phyloP scores from a whole-genome alignment of 2,113 vertebrate genomes.

The Amblyopsis rosae region DNA sequence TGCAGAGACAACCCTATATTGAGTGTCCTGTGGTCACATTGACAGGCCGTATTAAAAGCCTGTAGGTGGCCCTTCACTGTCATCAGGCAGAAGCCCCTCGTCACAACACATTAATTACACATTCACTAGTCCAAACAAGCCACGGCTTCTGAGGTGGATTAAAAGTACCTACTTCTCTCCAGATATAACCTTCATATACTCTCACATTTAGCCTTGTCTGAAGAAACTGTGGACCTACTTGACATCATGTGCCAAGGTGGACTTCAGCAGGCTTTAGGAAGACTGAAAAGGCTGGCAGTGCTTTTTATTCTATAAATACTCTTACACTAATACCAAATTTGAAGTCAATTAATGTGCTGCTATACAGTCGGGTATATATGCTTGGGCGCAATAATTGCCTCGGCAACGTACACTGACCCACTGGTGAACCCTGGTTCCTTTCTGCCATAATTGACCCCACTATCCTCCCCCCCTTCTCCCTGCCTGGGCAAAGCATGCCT shows the following conservation, averaged over 20 bases:
- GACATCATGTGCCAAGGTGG: too few relatives aligned
- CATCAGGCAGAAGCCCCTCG: constrained; percentile 68
- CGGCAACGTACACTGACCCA: constrained; percentile 71
- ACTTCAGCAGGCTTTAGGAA: too few relatives aligned
- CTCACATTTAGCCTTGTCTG: not conserved
- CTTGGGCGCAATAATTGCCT: constrained; percentile 29
- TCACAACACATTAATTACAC: constrained; percentile 74
- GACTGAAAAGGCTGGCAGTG: too few relatives aligned
- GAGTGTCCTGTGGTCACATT: constrained; percentile 66
- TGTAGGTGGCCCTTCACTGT: constrained; percentile 72
- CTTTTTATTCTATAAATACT: too few relatives aligned
- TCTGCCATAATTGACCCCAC: constrained; percentile 79
- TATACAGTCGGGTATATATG: not conserved
- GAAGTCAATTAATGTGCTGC: too few relatives aligned
- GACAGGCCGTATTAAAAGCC: constrained; percentile 78
- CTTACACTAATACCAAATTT: too few relatives aligned
- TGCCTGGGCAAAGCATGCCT: constrained; percentile 78
- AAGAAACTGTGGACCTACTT: too few relatives aligned
- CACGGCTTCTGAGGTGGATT: constrained; percentile 27
- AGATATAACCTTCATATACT: constrained; percentile 5
- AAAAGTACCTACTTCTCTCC: constrained; percentile 10
- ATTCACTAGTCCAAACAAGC: constrained; percentile 49
- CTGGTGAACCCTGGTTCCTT: constrained; percentile 76
- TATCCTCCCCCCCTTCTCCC: constrained; percentile 68
- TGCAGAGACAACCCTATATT: constrained; percentile 45